Percentiles rank a stretch among this genome's conserved stretches.
Evolutionary conservation across 2,113 vertebrate species (phyloP).

Genomic region (Catharus bicknelli): DNA sequence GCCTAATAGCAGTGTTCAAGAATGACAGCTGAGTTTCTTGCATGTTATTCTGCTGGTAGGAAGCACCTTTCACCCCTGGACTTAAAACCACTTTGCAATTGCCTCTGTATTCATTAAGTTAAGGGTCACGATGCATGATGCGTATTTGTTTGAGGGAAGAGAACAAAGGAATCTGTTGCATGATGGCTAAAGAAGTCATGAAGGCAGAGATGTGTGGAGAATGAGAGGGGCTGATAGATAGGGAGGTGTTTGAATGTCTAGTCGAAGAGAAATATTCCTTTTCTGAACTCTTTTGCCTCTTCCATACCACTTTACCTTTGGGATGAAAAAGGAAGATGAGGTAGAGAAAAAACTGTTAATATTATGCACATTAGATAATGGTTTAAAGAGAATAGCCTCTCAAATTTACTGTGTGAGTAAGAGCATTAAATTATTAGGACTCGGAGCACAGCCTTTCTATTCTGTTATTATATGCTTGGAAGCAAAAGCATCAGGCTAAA

Average conservation of each 20-base stretch:
- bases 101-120: neutral
- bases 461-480: neutral
- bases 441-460: neutral
- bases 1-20: neutral
- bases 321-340: neutral
- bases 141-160: neutral
- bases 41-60: neutral
- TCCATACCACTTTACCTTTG: neutral
- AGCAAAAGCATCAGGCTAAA: neutral
- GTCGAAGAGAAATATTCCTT: neutral
- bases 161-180: neutral
- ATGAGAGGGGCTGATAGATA: neutral
- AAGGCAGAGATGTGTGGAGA: neutral
- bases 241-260: neutral
- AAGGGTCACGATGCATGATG: accelerated
- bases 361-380: neutral
- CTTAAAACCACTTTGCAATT: neutral
- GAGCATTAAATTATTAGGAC: neutral
- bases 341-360: neutral
- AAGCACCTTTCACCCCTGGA: neutral
- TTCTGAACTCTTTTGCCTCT: neutral
- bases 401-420: neutral
- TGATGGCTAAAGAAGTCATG: neutral
- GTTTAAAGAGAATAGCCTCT: neutral
- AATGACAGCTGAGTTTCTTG: neutral